Conservation (phyloP, 2,888 invertebrate species). For the Gastrophysa polygoni region DNA sequence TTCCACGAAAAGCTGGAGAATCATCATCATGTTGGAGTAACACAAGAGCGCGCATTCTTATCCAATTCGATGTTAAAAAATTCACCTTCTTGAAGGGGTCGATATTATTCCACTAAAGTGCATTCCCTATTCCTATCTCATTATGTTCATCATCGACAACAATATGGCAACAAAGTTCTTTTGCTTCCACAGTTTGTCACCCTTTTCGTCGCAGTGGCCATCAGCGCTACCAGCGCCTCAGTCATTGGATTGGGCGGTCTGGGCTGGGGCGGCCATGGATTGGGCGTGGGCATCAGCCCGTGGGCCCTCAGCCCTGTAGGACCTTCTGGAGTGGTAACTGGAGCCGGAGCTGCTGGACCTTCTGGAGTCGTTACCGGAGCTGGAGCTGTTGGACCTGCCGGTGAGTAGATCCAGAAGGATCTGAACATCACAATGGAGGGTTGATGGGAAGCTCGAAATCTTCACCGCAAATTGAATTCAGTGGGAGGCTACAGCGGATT, state of each 20-base stretch:
- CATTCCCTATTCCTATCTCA: too few relatives aligned
- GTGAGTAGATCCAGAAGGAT: constrained; percentile 6
- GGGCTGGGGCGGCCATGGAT: constrained; percentile 12
- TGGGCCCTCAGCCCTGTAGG: constrained; percentile 24
- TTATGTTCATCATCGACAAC: too few relatives aligned
- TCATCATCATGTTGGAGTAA: too few relatives aligned
- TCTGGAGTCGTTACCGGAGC: constrained; percentile 34
- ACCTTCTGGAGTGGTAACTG: constrained; percentile 36
- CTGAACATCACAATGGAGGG: too few relatives aligned
- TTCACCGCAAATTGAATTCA: too few relatives aligned
- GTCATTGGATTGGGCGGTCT: constrained; percentile 25
- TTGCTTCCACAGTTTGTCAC: constrained; percentile 23
- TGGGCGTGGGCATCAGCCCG: constrained; percentile 12
- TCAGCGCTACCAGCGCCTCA: constrained; percentile 27
- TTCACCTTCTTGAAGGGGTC: too few relatives aligned
- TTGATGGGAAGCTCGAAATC: too few relatives aligned
- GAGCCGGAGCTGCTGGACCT: constrained; percentile 35
- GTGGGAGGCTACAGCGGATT: too few relatives aligned
- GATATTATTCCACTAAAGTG: too few relatives aligned
- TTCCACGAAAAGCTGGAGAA: too few relatives aligned
- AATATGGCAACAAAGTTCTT: background rate
- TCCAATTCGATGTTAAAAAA: too few relatives aligned
- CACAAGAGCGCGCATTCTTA: too few relatives aligned
- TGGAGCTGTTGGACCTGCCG: constrained; percentile 32
- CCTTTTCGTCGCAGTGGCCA: constrained; percentile 27